Conservation (phyloP, 2,113 vertebrate genomes). For the Rhea americana region DNA sequence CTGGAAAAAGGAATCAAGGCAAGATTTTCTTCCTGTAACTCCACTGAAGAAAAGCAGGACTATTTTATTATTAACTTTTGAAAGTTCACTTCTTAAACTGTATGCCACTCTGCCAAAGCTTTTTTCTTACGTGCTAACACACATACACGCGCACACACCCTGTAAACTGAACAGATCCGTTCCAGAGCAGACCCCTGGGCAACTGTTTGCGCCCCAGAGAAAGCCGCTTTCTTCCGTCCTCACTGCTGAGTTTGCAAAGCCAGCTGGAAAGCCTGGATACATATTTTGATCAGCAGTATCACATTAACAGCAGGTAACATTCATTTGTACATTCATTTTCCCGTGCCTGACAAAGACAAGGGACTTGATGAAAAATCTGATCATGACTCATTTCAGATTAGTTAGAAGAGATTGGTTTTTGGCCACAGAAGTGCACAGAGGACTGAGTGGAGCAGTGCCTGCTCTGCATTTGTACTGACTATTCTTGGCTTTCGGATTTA, state of each 20-base stretch:
- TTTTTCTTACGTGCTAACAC: background rate
- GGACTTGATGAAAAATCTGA: background rate
- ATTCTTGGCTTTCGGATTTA: constrained; percentile 18
- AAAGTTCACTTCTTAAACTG: background rate
- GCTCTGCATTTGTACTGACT: background rate
- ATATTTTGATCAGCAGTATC: background rate
- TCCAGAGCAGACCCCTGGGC: background rate
- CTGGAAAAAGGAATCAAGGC: background rate
- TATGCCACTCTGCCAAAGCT: background rate
- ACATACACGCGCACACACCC: background rate
- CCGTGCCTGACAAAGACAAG: background rate
- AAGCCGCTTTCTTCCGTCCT: background rate
- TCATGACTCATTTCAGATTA: background rate
- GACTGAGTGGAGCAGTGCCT: background rate
- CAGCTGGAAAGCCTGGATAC: background rate
- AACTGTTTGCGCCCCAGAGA: background rate
- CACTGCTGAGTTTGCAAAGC: background rate
- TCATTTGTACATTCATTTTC: background rate
- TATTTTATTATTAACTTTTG: background rate
- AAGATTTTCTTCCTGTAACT: background rate
- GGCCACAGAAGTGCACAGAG: constrained; percentile 24
- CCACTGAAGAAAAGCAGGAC: background rate
- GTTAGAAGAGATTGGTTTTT: background rate
- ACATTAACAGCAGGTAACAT: background rate
- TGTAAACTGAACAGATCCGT: background rate